Conservation (phyloP, 2,797 vertebrate genomes). For the Coregonus sp. region DNA sequence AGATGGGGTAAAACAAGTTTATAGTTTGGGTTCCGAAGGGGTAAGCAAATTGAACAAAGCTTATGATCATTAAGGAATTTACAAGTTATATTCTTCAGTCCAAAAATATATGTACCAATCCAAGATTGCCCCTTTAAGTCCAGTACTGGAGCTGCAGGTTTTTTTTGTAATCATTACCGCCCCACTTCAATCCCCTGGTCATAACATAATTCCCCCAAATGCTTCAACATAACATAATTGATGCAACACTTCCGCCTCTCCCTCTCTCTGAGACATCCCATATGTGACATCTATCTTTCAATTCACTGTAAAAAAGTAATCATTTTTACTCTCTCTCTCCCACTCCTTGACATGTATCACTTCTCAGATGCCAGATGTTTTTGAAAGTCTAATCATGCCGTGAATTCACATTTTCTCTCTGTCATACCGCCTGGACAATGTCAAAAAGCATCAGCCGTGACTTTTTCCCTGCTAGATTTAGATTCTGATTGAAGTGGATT, state of each 20-base stretch:
- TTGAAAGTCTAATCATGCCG: conserved; percentile 1
- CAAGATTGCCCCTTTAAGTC: neutral
- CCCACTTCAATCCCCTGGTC: neutral
- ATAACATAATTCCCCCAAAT: neutral
- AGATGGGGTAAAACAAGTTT: neutral
- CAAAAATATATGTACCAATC: neutral
- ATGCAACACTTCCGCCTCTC: conserved; percentile 1
- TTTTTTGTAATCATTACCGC: no score
- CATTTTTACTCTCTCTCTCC: neutral
- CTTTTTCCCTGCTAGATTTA: neutral
- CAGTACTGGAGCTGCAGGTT: neutral
- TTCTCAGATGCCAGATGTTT: conserved; percentile 8
- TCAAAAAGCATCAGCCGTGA: conserved; percentile 8
- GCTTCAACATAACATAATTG: neutral
- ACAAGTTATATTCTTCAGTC: neutral
- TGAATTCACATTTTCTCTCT: neutral
- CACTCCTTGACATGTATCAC: neutral
- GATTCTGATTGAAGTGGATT: conserved; percentile 2
- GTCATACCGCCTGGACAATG: neutral
- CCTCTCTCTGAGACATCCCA: neutral
- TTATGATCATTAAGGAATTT: neutral
- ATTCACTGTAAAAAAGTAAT: neutral
- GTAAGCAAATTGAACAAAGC: neutral
- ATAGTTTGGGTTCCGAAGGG: neutral
- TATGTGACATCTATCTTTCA: neutral